phyloP scores from a whole-genome alignment of 2,113 vertebrate genomes.

The Trochalopteron elliotii region DNA sequence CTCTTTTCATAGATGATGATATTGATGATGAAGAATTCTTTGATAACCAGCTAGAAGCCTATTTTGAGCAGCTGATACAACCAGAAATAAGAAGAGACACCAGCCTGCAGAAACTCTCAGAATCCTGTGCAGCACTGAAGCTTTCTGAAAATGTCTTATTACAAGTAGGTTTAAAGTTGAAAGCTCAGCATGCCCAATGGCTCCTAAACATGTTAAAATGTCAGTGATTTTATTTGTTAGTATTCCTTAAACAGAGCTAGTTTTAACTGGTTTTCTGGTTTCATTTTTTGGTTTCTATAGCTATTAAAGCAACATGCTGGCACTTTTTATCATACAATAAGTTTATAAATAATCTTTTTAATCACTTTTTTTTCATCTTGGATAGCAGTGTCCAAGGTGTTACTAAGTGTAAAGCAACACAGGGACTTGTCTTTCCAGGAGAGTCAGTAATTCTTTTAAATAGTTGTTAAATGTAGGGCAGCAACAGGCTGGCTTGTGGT shows the following conservation, averaged over 20 bases:
- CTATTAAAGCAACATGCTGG: not conserved
- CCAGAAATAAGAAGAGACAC: constrained; percentile 80
- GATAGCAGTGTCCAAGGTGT: not conserved
- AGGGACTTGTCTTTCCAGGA: not conserved
- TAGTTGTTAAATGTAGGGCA: not conserved
- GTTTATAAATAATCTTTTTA: not conserved
- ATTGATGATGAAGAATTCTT: constrained; percentile 86
- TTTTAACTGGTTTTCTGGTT: not conserved
- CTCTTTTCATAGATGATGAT: constrained; percentile 80
- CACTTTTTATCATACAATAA: not conserved
- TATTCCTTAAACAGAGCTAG: not conserved
- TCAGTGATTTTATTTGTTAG: not conserved
- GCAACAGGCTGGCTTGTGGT: not conserved
- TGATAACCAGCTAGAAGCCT: constrained; percentile 87
- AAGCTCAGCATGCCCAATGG: not conserved
- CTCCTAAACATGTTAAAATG: not conserved
- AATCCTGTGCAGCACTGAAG: constrained; percentile 55
- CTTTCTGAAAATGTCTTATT: constrained; percentile 11
- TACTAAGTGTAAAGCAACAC: not conserved
- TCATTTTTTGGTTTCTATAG: not conserved
- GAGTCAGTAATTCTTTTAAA: not conserved
- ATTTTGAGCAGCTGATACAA: constrained; percentile 87
- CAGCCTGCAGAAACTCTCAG: constrained; percentile 78
- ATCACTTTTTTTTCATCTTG: not conserved
- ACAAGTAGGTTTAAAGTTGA: constrained; percentile 43